Evolutionary conservation across 2,113 vertebrate species (phyloP).

Genomic region (Rattus rattus): DNA sequence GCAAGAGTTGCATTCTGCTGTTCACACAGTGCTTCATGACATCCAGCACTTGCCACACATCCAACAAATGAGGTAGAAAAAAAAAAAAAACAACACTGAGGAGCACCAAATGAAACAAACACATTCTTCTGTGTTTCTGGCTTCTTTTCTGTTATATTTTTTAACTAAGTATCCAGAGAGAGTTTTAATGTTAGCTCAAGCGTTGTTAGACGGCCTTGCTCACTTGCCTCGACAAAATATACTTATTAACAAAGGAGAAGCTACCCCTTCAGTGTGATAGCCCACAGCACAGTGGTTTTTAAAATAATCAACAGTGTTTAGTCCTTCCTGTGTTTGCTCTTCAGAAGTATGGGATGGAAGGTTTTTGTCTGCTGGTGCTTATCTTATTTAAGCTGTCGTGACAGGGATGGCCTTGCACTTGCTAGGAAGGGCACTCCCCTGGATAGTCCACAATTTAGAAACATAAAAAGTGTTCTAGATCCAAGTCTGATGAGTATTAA

Average conservation of each 20-base stretch:
- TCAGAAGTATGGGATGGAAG: not conserved
- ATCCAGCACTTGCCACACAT: not conserved
- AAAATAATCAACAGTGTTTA: not conserved
- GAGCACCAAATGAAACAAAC: constrained; percentile 14
- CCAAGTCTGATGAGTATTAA: constrained; percentile 5
- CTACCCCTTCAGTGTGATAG: not conserved
- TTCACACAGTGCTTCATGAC: not conserved
- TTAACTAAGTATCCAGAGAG: not conserved
- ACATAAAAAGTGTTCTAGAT: not conserved
- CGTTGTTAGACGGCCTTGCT: not conserved
- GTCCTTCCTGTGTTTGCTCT: not conserved
- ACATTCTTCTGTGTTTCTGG: not conserved
- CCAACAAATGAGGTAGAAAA: not conserved
- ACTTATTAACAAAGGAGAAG: not conserved
- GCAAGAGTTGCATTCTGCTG: not conserved
- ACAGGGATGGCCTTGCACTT: not conserved
- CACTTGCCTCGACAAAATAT: not conserved
- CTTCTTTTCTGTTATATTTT: not conserved
- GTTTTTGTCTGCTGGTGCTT: not conserved
- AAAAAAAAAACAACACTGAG: not conserved
- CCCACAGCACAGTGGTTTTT: not conserved
- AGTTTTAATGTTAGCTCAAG: not conserved
- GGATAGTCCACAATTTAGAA: not conserved
- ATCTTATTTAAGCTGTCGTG: not conserved
- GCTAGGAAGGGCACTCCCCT: too few species aligned